Conservation (phyloP, 53 echinoderm and acorn worm species). For the Echinometra lucunter region DNA sequence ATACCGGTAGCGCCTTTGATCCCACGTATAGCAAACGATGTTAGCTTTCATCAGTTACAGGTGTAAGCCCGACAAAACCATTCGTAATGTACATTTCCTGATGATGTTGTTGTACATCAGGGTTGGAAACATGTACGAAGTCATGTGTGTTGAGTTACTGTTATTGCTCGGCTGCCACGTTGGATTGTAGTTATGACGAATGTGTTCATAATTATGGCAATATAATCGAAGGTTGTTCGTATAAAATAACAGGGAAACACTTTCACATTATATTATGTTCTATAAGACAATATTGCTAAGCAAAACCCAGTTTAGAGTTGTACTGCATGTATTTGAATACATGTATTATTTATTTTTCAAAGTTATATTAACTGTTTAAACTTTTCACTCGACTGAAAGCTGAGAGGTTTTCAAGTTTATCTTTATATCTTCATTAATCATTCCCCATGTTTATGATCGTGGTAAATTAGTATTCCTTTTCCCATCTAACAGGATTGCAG, state of each 20-base stretch:
- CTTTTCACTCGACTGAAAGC: too few relatives aligned
- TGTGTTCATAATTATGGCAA: neutral
- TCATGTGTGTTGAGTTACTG: constrained; percentile 42
- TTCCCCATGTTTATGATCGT: neutral
- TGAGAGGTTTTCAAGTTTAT: too few relatives aligned
- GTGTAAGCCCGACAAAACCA: constrained; percentile 28
- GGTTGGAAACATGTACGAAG: neutral
- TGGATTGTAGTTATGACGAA: constrained; percentile 7
- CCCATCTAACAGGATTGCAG: neutral
- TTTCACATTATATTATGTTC: neutral
- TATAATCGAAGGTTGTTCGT: neutral
- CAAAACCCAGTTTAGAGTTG: neutral
- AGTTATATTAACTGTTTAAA: neutral
- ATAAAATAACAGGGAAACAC: neutral
- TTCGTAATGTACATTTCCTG: constrained; percentile 30
- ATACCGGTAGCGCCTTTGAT: constrained; percentile 17
- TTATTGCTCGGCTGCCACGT: neutral
- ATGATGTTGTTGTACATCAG: neutral
- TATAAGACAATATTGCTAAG: neutral
- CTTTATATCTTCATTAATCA: too few relatives aligned
- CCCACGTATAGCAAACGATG: constrained; percentile 49
- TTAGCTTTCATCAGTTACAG: constrained; percentile 40
- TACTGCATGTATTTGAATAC: too few relatives aligned
- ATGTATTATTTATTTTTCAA: too few relatives aligned
- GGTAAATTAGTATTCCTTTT: neutral